These are phyloP conservation scores for Chloroclysta siterata DNA, from an alignment of 2,888 invertebrate species.

Conservation along the genomic window DNA sequence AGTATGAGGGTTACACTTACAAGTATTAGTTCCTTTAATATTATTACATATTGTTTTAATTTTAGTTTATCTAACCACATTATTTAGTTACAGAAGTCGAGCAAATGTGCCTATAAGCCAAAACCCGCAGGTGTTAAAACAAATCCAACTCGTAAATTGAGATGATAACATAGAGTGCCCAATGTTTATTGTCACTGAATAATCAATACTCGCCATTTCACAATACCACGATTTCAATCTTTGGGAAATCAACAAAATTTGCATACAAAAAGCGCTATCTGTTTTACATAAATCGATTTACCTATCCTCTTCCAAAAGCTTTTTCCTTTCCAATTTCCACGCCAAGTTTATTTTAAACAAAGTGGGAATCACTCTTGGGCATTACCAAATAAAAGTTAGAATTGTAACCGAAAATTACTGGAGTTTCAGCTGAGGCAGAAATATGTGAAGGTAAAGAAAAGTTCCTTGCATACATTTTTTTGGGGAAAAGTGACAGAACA, in stretches of 20 bases:
- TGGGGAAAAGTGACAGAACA: neutral
- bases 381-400: conserved; percentile 80
- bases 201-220: conserved; percentile 75
- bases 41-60: too few relatives aligned
- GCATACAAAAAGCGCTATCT: conserved; percentile 83
- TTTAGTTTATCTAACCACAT: neutral
- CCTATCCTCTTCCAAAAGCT: conserved; percentile 81
- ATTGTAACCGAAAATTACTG: conserved; percentile 68
- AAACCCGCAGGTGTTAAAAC: conserved; percentile 37
- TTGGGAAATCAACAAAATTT: conserved; percentile 82
- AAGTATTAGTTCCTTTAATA: too few relatives aligned
- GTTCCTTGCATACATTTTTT: neutral
- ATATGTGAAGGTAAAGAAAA: conserved; percentile 10
- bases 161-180: conserved; percentile 49
- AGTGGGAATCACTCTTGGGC: conserved; percentile 80
- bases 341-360: conserved; percentile 83
- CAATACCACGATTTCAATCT: conserved; percentile 80
- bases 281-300: conserved; percentile 84
- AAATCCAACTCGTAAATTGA: conserved; percentile 48
- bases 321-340: conserved; percentile 80
- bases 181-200: conserved; percentile 61
- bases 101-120: conserved; percentile 12
- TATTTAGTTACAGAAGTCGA: conserved; percentile 7
- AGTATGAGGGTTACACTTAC: too few relatives aligned
- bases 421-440: conserved; percentile 44